Conservation (phyloP, 2,113 vertebrate genomes). For the Salminus brasiliensis region DNA sequence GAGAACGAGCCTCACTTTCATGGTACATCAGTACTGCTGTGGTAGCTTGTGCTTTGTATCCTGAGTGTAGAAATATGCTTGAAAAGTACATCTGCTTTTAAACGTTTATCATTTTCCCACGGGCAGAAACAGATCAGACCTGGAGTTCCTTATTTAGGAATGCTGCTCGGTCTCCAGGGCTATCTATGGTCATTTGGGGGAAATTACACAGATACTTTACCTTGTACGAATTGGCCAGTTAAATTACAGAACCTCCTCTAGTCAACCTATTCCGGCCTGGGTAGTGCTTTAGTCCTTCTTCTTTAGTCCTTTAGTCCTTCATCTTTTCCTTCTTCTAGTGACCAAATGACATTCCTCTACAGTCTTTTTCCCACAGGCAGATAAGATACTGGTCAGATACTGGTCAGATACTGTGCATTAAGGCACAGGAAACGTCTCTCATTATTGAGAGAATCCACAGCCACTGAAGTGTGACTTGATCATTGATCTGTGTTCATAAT, state of each 20-base stretch:
- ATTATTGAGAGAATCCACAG: neutral
- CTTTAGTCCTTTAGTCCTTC: no score
- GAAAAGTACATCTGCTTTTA: no score
- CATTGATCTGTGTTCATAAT: neutral
- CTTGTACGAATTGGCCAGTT: neutral
- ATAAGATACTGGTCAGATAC: neutral
- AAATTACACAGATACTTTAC: no score
- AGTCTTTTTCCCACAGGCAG: neutral
- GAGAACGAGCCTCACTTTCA: no score
- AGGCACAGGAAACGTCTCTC: neutral
- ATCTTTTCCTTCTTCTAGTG: neutral
- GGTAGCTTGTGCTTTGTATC: no score
- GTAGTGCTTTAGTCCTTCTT: neutral
- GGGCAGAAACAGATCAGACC: no score
- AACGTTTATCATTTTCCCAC: no score
- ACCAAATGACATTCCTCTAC: neutral
- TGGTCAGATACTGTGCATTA: neutral
- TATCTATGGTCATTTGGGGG: neutral
- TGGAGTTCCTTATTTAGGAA: no score
- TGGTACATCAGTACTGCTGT: no score
- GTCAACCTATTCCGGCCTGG: neutral
- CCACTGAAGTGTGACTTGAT: neutral
- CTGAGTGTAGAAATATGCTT: no score
- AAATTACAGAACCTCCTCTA: neutral
- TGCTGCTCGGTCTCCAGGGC: neutral